These are phyloP conservation scores for Heptranchias perlo DNA, from an alignment of 2,113 vertebrate genomes.

Conservation along the genomic window DNA sequence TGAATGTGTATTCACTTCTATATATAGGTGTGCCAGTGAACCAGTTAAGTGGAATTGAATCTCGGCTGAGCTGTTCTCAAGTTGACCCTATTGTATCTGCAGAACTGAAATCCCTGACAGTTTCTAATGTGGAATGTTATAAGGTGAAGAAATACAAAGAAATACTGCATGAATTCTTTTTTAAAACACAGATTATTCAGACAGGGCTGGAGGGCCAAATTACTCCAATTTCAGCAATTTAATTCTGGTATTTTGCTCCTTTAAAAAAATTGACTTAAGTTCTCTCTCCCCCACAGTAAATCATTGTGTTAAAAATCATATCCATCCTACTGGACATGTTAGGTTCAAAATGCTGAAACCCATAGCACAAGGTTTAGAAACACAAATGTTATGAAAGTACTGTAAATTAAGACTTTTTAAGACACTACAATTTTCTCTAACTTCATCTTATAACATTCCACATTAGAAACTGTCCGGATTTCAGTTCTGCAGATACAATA, in stretches of 20 bases:
- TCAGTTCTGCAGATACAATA: not conserved
- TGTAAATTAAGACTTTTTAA: constrained; percentile 9
- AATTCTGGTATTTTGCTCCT: not conserved
- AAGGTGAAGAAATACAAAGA: not conserved
- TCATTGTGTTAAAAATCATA: not conserved
- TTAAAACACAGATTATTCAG: not conserved
- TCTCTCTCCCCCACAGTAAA: not conserved
- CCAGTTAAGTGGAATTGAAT: not conserved
- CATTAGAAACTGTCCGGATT: not conserved
- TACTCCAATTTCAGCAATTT: not conserved
- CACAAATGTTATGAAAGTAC: not conserved
- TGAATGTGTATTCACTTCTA: not conserved
- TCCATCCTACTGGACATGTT: not conserved
- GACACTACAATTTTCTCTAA: not conserved
- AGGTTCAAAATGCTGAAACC: not conserved
- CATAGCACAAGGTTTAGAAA: not conserved
- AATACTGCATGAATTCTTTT: no score
- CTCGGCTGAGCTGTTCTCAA: not conserved
- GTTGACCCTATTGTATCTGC: not conserved
- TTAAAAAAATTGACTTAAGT: not conserved
- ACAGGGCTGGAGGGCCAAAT: not conserved
- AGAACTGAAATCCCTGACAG: not conserved
- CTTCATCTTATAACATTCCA: not conserved
- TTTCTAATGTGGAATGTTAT: not conserved
- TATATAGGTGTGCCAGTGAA: constrained; percentile 27